phyloP scores from a whole-genome alignment of 2,797 vertebrate genomes.

The Potorous gilbertii region DNA sequence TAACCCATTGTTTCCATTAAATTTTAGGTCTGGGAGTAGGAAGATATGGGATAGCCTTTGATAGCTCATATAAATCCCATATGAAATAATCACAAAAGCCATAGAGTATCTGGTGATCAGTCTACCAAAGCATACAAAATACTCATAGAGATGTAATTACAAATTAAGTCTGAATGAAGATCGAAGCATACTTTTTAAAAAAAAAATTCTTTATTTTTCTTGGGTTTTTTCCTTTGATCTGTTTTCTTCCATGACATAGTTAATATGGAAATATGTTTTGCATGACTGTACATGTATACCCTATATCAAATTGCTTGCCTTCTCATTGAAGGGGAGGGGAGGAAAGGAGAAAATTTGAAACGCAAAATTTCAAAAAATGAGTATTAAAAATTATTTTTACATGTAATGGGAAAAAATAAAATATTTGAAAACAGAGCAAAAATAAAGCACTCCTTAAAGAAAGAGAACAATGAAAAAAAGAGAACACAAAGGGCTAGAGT shows the following conservation, averaged over 20 bases:
- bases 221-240: background rate
- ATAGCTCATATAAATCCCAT: background rate
- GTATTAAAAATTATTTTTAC: background rate
- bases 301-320: background rate
- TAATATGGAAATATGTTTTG: background rate
- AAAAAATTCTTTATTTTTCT: background rate
- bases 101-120: background rate
- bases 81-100: background rate
- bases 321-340: background rate
- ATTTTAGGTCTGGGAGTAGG: background rate
- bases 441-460: background rate
- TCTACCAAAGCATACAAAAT: background rate
- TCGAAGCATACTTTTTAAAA: background rate
- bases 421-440: background rate
- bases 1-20: background rate
- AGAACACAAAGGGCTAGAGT: background rate
- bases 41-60: background rate
- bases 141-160: background rate
- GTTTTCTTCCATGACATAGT: background rate
- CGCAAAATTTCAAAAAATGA: background rate
- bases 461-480: background rate
- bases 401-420: background rate
- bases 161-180: background rate
- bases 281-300: background rate
- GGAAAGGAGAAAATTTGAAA: background rate